A percentile compares a stretch with the other conserved stretches of the same genome.
Conservation (phyloP, 2,888 invertebrate genomes). For the Formica aserva region DNA sequence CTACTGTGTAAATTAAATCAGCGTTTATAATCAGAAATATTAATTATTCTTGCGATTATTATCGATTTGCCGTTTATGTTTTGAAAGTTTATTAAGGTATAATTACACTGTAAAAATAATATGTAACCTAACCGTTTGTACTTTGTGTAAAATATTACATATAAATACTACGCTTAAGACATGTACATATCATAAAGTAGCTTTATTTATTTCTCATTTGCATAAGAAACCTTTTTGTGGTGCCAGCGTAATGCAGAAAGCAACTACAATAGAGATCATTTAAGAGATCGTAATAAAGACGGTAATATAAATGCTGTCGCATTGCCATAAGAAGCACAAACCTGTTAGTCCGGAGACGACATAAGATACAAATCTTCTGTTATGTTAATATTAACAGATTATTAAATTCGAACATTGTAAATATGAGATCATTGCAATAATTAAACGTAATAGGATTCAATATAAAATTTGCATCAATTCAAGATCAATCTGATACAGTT, state of each 20-base stretch:
- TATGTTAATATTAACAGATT: slow-evolving; percentile 4
- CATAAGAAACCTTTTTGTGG: slow-evolving; percentile 47
- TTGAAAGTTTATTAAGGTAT: slow-evolving; percentile 20
- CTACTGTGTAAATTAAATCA: slow-evolving; percentile 21
- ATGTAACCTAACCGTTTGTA: slow-evolving; percentile 22
- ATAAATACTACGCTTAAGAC: slow-evolving; percentile 57
- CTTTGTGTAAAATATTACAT: slow-evolving; percentile 12
- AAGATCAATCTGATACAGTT: slow-evolving; percentile 58
- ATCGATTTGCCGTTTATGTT: not conserved
- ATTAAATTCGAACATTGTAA: not conserved
- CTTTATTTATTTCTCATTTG: slow-evolving; percentile 59
- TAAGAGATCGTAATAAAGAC: slow-evolving; percentile 36
- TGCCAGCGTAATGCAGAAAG: not conserved
- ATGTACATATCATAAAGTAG: slow-evolving; percentile 57
- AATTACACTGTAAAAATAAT: not conserved
- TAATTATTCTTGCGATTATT: slow-evolving; percentile 31
- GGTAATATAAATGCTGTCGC: slow-evolving; percentile 4
- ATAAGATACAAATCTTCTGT: not conserved
- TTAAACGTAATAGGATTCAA: slow-evolving; percentile 5
- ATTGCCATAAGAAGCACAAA: not conserved
- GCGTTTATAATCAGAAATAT: slow-evolving; percentile 22
- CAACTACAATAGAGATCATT: slow-evolving; percentile 44
- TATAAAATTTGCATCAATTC: slow-evolving; percentile 45
- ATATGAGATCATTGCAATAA: slow-evolving; percentile 13
- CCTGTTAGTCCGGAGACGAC: not conserved